phyloP scores from a whole-genome alignment of 2,888 invertebrate genomes.

The Drosophila leonis region DNA sequence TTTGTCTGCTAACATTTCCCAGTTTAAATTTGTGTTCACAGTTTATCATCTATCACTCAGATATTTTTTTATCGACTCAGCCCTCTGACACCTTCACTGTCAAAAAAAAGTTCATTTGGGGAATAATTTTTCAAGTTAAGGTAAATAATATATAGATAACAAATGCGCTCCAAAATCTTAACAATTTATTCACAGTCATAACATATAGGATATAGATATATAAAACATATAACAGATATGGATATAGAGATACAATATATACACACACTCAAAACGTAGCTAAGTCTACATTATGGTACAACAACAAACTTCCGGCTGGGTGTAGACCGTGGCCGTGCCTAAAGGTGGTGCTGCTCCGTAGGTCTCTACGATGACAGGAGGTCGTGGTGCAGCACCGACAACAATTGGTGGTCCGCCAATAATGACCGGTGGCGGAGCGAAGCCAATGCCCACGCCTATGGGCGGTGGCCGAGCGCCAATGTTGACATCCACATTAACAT shows the following conservation, averaged over 20 bases:
- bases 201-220: conserved; percentile 13
- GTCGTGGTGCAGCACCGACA: conserved; percentile 48
- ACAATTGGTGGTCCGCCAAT: conserved; percentile 55
- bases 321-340: conserved; percentile 61
- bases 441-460: conserved; percentile 66
- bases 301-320: conserved; percentile 69
- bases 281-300: conserved; percentile 66
- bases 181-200: conserved; percentile 50
- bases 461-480: conserved; percentile 68
- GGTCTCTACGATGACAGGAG: conserved; percentile 52
- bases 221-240: not conserved
- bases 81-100: not conserved
- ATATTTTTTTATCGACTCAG: not conserved
- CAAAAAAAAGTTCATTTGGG: not conserved
- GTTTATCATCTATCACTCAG: conserved; percentile 32
- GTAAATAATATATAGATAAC: conserved; percentile 11
- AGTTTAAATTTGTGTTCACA: not conserved
- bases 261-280: conserved; percentile 11
- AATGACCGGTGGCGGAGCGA: conserved; percentile 63
- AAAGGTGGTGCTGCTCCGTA: conserved; percentile 32
- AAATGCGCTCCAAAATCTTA: conserved; percentile 46
- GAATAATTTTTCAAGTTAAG: not conserved
- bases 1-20: not conserved
- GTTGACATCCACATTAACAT: conserved; percentile 72
- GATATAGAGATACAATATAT: conserved; percentile 1